Conservation (phyloP, 2,888 invertebrate species). For the Macaria notata region DNA sequence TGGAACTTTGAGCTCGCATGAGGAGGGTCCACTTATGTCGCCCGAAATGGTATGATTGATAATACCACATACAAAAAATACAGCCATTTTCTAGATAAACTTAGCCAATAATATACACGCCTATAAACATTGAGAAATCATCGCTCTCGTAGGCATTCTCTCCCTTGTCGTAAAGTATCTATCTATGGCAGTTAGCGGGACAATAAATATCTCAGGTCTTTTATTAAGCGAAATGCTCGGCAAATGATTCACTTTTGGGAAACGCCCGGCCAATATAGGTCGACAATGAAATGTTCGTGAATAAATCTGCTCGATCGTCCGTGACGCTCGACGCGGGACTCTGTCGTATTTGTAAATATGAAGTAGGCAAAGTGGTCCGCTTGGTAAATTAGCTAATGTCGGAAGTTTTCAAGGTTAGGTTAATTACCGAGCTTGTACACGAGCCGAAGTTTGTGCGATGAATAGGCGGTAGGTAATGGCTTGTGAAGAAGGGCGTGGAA, state of each 20-base stretch:
- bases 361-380: constrained; percentile 37
- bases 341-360: constrained; percentile 20
- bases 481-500: constrained; percentile 50
- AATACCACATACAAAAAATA: constrained; percentile 72
- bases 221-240: constrained; percentile 29
- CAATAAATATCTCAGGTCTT: constrained; percentile 28
- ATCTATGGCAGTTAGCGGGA: constrained; percentile 19
- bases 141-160: constrained; percentile 17
- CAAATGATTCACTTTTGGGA: constrained; percentile 31
- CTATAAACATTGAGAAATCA: constrained; percentile 27
- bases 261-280: constrained; percentile 25
- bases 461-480: constrained; percentile 54
- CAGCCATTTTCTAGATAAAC: constrained; percentile 57
- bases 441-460: constrained; percentile 46
- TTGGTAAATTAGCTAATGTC: constrained; percentile 62
- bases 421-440: constrained; percentile 62
- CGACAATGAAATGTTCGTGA: constrained; percentile 24
- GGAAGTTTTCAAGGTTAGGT: constrained; percentile 64
- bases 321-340: constrained; percentile 10
- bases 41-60: constrained; percentile 77
- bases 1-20: constrained; percentile 75
- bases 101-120: constrained; percentile 41
- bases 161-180: constrained; percentile 16
- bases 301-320: constrained; percentile 17
- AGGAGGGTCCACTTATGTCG: constrained; percentile 81